phyloP scores from a whole-genome alignment of 2,113 vertebrate species.

The Sander lucioperca region DNA sequence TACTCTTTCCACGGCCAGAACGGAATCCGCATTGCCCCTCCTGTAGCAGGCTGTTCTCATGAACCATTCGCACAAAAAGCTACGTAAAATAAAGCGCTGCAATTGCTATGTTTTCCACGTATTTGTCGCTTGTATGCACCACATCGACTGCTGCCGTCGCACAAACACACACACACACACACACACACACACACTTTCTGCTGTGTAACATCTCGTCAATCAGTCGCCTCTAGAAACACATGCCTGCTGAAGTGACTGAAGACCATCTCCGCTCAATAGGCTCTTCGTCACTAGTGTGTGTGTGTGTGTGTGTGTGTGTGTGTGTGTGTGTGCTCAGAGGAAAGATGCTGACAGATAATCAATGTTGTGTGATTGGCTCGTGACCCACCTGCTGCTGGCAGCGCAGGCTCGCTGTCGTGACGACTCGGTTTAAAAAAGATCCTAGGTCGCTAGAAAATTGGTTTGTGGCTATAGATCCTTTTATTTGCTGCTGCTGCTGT shows the following conservation, averaged over 20 bases:
- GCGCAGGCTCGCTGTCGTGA: conserved; percentile 30
- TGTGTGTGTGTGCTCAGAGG: conserved; percentile 13
- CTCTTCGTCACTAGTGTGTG: conserved; percentile 1
- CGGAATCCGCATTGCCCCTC: no score
- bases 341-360: conserved; percentile 48
- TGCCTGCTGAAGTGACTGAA: conserved; percentile 4
- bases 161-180: not conserved
- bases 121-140: no score
- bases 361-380: conserved; percentile 54
- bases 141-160: not conserved
- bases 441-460: conserved; percentile 17
- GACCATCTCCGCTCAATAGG: conserved; percentile 4
- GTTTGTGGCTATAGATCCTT: conserved; percentile 15
- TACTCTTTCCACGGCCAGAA: no score
- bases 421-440: conserved; percentile 20
- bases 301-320: not conserved
- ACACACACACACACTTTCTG: not conserved
- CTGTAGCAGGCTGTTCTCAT: no score
- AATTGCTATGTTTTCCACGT: no score
- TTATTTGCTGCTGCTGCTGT: not conserved
- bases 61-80: no score
- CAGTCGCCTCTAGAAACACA: not conserved
- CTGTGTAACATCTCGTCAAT: no score
- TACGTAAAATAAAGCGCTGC: no score
- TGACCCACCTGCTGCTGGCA: conserved; percentile 25